Conservation (phyloP, 2,888 invertebrate species). For the Vannuccia rotundouncinata region DNA sequence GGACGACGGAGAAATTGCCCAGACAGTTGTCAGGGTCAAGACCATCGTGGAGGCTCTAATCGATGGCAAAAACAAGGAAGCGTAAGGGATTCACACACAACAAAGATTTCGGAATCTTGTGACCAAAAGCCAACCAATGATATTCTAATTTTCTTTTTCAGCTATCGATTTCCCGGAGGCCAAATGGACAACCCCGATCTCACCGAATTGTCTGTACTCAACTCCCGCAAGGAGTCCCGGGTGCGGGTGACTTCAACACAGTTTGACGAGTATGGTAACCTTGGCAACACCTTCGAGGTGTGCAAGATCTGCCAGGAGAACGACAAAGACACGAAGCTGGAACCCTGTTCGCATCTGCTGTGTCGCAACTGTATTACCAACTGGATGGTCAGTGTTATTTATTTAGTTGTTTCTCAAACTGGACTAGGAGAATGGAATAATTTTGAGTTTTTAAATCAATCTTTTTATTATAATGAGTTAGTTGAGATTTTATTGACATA, state of each 20-base stretch:
- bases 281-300: constrained; percentile 33
- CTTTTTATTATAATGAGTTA: too few relatives aligned
- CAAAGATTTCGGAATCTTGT: background rate
- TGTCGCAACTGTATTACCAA: constrained; percentile 12
- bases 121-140: background rate
- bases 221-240: background rate
- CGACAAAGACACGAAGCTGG: constrained; percentile 34
- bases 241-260: constrained; percentile 8
- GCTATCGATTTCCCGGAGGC: background rate
- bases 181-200: background rate
- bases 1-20: constrained; percentile 27
- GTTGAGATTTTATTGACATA: too few relatives aligned
- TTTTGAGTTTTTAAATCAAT: too few relatives aligned
- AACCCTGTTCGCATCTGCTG: constrained; percentile 36
- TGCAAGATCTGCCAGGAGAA: constrained; percentile 37
- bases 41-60: constrained; percentile 33
- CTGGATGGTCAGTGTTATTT: constrained; percentile 23
- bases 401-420: background rate
- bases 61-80: constrained; percentile 31
- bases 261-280: constrained; percentile 17
- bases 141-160: background rate
- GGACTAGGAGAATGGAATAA: too few relatives aligned
- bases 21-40: constrained; percentile 31
- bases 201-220: background rate
- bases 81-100: background rate